Base-by-base conservation (phyloP, 2,113 vertebrate genomes). In the Lophura nycthemera region DNA sequence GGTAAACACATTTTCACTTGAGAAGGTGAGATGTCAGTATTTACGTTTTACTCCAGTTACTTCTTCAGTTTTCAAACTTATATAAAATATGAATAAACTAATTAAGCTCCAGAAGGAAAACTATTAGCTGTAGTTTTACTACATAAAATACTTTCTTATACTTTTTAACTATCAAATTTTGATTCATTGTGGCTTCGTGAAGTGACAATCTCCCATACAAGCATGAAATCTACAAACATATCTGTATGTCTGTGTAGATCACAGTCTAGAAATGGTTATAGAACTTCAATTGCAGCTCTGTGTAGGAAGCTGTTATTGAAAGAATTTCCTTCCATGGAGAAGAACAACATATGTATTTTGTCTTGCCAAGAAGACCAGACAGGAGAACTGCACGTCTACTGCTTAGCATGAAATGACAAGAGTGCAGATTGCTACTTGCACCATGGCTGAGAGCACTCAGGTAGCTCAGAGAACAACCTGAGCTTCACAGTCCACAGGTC, bases 261-360 rank as follows among this genome's bases (percentile, higher is more conserved):
- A 69, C 57, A 75, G 82, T 94, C 84, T 63, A 90, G 88, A 96
- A 88, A 76, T 4, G 15, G 43, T 73, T 59, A 86, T 48, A 82
- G 40, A 42, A 42, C 94, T 94, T 90, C 70, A 79, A 70, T 95
- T 97, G 96, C 92, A 86, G 83, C 76, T 96, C 43, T 84, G 83
- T 1, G 38, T 94, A 67, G 96, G 96, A 97, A 90, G 87, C 83
- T 94, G 87, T 82, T 95, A 96, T 65, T 95, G 91, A 94, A 63
- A 54, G 56, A 74, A 83, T 70, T 93, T 84, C 71, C 56, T 88
- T 67, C 76, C 43, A 56, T 24, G 25, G 63, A 94, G 77, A 87
- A 34, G 71, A 90, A 38, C 27, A 83, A 71, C 64, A 78, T 24
- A 78, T 18, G n/a, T 13, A 30, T 74, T 80, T 77, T 86, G 65